Evolutionary conservation across 2,888 invertebrate genomes (phyloP).

Genomic region (Tiliacea aurago): DNA sequence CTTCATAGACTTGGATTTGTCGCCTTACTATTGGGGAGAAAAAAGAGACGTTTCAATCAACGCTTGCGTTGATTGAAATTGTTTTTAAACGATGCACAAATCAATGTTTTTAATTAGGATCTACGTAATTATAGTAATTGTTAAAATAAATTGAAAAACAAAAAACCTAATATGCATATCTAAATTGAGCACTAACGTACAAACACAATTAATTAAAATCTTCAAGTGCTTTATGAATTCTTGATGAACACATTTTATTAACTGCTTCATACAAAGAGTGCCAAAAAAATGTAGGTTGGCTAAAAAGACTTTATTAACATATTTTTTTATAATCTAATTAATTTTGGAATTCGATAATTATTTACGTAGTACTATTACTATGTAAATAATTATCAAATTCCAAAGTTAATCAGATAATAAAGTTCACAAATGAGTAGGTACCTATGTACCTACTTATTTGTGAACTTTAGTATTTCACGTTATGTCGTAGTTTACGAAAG

Average conservation of each 20-base stretch:
- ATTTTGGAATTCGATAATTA: neutral
- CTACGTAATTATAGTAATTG: neutral
- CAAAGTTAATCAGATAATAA: no score
- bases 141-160: neutral
- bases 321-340: neutral
- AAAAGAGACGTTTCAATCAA: no score
- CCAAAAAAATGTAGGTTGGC: conserved; percentile 29
- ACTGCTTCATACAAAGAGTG: neutral
- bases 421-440: no score
- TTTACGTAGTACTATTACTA: neutral
- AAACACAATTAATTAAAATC: conserved; percentile 8
- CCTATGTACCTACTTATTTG: neutral
- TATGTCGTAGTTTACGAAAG: neutral
- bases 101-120: no score
- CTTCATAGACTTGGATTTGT: neutral
- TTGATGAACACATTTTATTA: conserved; percentile 20
- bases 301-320: neutral
- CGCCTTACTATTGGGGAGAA: neutral
- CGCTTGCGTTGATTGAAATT: neutral
- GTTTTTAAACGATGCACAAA: neutral
- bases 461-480: neutral
- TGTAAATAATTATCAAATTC: no score
- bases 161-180: conserved; percentile 6
- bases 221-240: conserved; percentile 22
- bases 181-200: neutral